Conservation (phyloP, 2,888 invertebrate species). For the Empis stercorea region DNA sequence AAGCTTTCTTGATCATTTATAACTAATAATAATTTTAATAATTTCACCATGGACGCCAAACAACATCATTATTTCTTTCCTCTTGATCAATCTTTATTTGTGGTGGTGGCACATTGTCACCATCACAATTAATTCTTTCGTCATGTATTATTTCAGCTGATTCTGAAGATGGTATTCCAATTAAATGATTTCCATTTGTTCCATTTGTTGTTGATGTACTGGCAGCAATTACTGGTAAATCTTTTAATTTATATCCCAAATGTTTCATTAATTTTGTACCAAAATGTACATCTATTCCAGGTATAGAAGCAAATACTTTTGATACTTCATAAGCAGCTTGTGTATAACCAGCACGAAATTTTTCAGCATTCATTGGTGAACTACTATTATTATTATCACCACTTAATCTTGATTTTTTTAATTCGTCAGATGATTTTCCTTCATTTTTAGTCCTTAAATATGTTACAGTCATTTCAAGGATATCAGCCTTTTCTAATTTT, state of each 20-base stretch:
- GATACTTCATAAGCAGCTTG: conserved; percentile 83
- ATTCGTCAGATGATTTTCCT: neutral
- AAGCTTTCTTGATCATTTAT: too few species aligned
- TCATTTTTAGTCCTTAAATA: conserved; percentile 39
- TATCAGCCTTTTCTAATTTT: conserved; percentile 82
- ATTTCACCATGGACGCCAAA: conserved; percentile 19
- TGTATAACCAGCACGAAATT: conserved; percentile 77
- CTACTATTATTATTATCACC: too few species aligned
- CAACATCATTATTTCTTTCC: conserved; percentile 9
- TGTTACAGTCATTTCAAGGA: conserved; percentile 74
- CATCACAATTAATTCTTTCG: neutral
- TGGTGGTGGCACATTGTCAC: too few species aligned
- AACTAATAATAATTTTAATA: too few species aligned
- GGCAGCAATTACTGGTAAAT: conserved; percentile 20
- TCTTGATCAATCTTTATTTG: too few species aligned
- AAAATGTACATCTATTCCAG: conserved; percentile 71
- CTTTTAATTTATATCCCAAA: conserved; percentile 67
- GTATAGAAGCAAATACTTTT: conserved; percentile 68
- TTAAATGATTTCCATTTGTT: neutral
- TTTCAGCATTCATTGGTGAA: conserved; percentile 51
- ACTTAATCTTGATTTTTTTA: neutral
- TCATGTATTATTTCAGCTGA: too few species aligned
- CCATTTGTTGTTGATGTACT: neutral
- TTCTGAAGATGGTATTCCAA: conserved; percentile 2
- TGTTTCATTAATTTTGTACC: conserved; percentile 83